Conservation (phyloP, 1,140 invertebrate genomes). For the Drosophila aff. region DNA sequence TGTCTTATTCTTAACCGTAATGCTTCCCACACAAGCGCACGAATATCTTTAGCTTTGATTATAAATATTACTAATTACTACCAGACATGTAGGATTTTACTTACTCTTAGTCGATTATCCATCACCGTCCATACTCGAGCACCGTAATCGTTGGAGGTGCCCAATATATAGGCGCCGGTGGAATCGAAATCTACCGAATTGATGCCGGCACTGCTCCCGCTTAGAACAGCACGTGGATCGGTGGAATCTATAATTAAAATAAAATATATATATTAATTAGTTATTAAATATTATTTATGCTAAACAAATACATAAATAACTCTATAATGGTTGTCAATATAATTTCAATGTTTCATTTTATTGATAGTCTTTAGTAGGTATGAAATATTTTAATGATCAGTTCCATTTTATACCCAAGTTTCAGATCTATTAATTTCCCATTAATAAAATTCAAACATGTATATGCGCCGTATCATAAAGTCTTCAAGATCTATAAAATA, state of each 20-base stretch:
- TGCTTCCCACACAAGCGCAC: conserved; percentile 7
- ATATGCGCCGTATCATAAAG: not conserved
- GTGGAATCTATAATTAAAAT: conserved; percentile 86
- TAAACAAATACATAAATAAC: not conserved
- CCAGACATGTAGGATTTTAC: conserved; percentile 12
- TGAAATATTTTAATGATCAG: not conserved
- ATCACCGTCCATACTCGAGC: conserved; percentile 96
- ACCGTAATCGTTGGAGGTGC: conserved; percentile 97
- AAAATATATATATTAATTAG: not conserved
- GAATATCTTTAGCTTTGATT: conserved; percentile 5
- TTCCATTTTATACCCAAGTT: too few species aligned
- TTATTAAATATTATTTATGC: not conserved
- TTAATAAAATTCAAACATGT: not conserved
- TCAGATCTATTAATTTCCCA: not conserved
- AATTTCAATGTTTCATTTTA: not conserved
- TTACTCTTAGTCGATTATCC: conserved; percentile 94
- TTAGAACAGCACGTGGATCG: conserved; percentile 91
- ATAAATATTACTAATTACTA: conserved; percentile 6
- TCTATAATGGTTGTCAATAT: not conserved
- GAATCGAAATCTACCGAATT: conserved; percentile 98
- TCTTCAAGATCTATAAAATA: not conserved
- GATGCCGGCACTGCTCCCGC: conserved; percentile 96
- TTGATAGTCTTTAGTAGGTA: not conserved
- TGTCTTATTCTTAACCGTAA: conserved; percentile 8
- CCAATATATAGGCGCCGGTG: conserved; percentile 93